A percentile compares a stretch with the other conserved stretches of the same genome.
Evolutionary conservation across 2,888 invertebrate genomes (phyloP).

Genomic region (Lithophane leautieri): DNA sequence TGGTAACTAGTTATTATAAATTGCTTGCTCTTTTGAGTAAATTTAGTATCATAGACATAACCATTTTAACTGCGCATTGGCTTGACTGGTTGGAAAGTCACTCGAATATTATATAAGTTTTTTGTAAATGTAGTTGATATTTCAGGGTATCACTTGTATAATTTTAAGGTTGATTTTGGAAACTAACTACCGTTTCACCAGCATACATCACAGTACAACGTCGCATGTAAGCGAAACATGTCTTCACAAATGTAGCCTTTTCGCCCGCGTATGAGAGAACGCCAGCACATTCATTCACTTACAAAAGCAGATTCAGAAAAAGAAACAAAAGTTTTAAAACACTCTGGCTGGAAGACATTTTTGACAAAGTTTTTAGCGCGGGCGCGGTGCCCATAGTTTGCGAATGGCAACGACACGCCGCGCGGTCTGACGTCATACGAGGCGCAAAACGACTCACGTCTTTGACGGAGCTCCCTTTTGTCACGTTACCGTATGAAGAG

Average conservation of each 20-base stretch:
- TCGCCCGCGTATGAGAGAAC: constrained; percentile 6
- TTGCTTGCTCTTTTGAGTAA: constrained; percentile 43
- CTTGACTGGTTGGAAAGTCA: constrained; percentile 22
- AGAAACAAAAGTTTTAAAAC: constrained; percentile 47
- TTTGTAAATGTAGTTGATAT: not conserved
- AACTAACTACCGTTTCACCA: not conserved
- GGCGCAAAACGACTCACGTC: constrained; percentile 66
- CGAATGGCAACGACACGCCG: constrained; percentile 21
- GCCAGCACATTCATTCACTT: constrained; percentile 31
- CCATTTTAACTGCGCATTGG: constrained; percentile 16
- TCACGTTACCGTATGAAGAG: constrained; percentile 71
- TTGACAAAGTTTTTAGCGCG: constrained; percentile 52
- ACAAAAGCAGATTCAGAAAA: constrained; percentile 34
- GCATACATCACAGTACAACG: not conserved
- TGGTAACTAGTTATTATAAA: constrained; percentile 26
- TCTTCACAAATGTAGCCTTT: constrained; percentile 23
- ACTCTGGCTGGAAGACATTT: constrained; percentile 36
- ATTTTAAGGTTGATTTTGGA: constrained; percentile 5
- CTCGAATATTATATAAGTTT: constrained; percentile 19
- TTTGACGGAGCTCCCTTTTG: constrained; percentile 74
- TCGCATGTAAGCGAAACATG: not conserved
- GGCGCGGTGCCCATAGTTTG: constrained; percentile 33
- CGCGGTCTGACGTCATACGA: constrained; percentile 61
- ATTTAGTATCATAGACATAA: constrained; percentile 33
- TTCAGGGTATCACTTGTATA: not conserved